A percentile compares a stretch with the other conserved stretches of the same genome.
Evolutionary conservation across 92 coral and sea anemone genomes (phyloP).

Genomic region (Umimayanthus chanpuru): DNA sequence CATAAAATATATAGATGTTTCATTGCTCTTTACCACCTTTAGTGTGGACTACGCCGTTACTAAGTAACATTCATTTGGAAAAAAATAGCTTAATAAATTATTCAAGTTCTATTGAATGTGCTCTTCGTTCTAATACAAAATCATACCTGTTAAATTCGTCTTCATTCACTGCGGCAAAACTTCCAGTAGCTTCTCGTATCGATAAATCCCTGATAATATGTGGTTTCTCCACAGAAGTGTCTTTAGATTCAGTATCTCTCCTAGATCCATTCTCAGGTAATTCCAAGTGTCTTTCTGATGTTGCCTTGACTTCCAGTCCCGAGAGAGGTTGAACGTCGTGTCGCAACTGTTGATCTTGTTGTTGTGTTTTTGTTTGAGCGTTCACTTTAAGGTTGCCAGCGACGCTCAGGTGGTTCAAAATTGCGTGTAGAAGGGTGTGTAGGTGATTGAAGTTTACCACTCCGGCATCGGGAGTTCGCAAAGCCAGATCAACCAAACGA

Average conservation of each 20-base stretch:
- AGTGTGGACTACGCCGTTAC: neutral
- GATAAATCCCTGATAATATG: neutral
- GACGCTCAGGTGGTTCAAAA: slow-evolving; percentile 78
- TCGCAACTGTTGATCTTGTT: neutral
- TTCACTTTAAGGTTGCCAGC: slow-evolving; percentile 33
- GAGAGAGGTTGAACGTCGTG: neutral
- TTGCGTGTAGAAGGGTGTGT: slow-evolving; percentile 86
- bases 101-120: neutral
- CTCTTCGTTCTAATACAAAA: neutral
- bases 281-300: neutral
- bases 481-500: slow-evolving; percentile 75
- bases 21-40: neutral
- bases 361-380: neutral
- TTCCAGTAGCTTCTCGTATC: neutral
- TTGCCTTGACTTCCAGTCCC: neutral
- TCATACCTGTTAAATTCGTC: slow-evolving; percentile 31
- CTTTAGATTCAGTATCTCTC: neutral
- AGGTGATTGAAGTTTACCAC: slow-evolving; percentile 94
- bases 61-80: neutral
- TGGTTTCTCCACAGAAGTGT: neutral
- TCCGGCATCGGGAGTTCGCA: slow-evolving; percentile 83
- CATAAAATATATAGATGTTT: neutral
- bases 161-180: neutral
- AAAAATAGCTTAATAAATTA: slow-evolving; percentile 13
- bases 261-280: neutral